These are phyloP conservation scores for Phasia obesa DNA, from an alignment of 2,888 invertebrate genomes.

Conservation along the genomic window DNA sequence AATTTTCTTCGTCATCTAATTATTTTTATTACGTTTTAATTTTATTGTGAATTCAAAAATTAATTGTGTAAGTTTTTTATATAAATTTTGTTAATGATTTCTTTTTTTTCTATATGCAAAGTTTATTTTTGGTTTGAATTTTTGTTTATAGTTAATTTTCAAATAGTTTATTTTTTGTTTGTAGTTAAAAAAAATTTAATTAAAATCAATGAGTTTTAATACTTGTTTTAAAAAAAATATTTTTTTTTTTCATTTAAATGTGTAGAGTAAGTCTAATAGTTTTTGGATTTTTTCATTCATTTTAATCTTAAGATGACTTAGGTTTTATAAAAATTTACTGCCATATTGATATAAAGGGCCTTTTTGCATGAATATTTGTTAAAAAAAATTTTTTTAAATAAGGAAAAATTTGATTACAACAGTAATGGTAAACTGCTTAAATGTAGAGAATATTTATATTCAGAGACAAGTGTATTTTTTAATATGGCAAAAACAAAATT, in stretches of 20 bases:
- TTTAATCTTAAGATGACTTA: too few relatives aligned
- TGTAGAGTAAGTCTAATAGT: slow-evolving; percentile 55
- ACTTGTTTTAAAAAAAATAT: background rate
- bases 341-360: too few relatives aligned
- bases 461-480: too few relatives aligned
- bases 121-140: slow-evolving; percentile 26
- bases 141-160: slow-evolving; percentile 16
- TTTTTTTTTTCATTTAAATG: slow-evolving; percentile 12
- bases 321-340: too few relatives aligned
- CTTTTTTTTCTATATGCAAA: slow-evolving; percentile 28
- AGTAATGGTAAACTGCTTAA: too few relatives aligned
- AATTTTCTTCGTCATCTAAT: slow-evolving; percentile 24
- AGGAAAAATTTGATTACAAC: too few relatives aligned
- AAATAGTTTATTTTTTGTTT: slow-evolving; percentile 35
- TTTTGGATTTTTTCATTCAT: background rate
- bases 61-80: slow-evolving; percentile 48
- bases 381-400: too few relatives aligned
- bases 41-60: slow-evolving; percentile 51
- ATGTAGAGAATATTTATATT: too few relatives aligned
- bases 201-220: slow-evolving; percentile 39
- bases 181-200: slow-evolving; percentile 22
- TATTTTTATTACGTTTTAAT: slow-evolving; percentile 27
- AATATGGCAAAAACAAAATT: too few relatives aligned
- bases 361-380: too few relatives aligned
- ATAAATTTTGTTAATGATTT: slow-evolving; percentile 24